Conservation (phyloP, 2,797 vertebrate genomes). For the Alca torda region DNA sequence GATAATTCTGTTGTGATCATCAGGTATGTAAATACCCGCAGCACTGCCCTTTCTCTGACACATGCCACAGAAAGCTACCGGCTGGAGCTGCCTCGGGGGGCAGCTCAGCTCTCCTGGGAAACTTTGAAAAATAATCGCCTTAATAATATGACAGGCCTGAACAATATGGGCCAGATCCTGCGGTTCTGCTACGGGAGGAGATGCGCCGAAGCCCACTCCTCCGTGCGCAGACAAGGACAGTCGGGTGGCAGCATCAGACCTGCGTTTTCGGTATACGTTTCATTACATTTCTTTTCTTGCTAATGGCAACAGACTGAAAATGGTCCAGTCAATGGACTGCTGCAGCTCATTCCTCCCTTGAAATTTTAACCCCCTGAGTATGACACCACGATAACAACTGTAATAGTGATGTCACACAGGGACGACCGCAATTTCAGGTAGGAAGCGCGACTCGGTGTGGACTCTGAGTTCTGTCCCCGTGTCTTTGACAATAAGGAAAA, state of each 20-base stretch:
- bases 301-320: not conserved
- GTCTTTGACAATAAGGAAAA: not conserved
- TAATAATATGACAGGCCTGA: conserved; percentile 10
- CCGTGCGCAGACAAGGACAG: rapidly evolving
- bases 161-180: conserved; percentile 39
- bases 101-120: conserved; percentile 8
- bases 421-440: not conserved
- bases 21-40: conserved; percentile 40
- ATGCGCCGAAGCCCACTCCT: rapidly evolving
- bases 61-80: not conserved
- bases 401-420: not conserved
- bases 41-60: conserved; percentile 46
- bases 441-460: rapidly evolving
- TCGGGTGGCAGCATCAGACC: not conserved
- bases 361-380: not conserved
- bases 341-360: not conserved
- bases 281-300: not conserved
- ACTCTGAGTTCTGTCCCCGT: not conserved
- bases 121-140: conserved; percentile 39
- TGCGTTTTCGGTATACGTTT: not conserved
- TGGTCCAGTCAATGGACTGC: not conserved
- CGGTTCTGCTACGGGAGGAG: not conserved
- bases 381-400: not conserved
- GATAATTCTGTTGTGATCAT: conserved; percentile 37
- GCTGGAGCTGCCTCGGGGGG: conserved; percentile 31